Percentiles rank a stretch among this genome's conserved stretches.
These are phyloP conservation scores for Neomonachus schauinslandi DNA, from an alignment of 2,113 vertebrate genomes.

Conservation along the genomic window DNA sequence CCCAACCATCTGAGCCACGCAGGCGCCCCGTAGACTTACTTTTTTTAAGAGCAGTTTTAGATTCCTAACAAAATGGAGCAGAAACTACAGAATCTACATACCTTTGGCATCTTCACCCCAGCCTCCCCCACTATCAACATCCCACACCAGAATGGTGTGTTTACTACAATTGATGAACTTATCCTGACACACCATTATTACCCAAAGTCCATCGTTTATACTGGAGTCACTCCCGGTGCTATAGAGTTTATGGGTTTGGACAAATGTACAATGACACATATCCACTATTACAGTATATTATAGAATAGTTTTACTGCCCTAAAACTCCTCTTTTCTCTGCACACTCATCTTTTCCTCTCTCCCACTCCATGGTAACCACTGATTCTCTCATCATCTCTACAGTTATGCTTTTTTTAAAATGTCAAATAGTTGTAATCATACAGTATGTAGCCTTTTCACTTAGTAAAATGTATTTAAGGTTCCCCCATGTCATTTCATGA, in stretches of 20 bases:
- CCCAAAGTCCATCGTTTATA: neutral
- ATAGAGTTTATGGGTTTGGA: neutral
- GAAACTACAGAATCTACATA: neutral
- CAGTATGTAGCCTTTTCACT: neutral
- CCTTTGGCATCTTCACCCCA: fast-evolving
- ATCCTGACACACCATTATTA: neutral
- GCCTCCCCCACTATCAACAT: neutral
- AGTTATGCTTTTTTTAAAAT: neutral
- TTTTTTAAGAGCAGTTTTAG: neutral
- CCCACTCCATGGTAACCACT: neutral
- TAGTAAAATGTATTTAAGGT: neutral
- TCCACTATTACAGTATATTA: neutral
- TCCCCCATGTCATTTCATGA: neutral
- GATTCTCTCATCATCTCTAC: neutral
- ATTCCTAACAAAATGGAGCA: neutral
- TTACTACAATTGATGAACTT: neutral
- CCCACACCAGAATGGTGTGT: neutral
- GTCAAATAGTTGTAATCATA: neutral
- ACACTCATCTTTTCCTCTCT: neutral
- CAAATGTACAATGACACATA: neutral
- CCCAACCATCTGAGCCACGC: too few species aligned
- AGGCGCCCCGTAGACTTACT: neutral
- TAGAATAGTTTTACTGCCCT: neutral
- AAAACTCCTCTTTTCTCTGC: neutral
- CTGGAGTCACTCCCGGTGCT: neutral